Evolutionary conservation across 2,797 vertebrate species (phyloP).

Genomic region (Hirundo rustica): DNA sequence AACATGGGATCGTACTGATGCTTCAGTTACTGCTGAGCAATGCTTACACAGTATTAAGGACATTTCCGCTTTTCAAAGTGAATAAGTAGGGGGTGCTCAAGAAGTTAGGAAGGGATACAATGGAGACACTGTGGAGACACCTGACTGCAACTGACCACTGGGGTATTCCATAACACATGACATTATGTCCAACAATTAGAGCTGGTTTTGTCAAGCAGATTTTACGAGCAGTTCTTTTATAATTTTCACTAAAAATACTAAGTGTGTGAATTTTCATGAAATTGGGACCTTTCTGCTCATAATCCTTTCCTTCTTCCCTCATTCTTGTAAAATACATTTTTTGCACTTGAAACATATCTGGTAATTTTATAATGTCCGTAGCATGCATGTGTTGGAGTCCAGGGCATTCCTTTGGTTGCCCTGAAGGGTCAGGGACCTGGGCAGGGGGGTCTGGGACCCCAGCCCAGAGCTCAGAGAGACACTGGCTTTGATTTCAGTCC

Average conservation of each 20-base stretch:
- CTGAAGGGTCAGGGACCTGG: too few species aligned
- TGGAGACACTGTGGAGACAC: too few species aligned
- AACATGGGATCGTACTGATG: accelerated
- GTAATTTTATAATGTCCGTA: background rate
- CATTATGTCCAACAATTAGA: background rate
- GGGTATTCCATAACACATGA: too few species aligned
- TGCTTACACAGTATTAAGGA: background rate
- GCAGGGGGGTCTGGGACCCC: too few species aligned
- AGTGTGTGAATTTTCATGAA: background rate
- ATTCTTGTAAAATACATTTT: background rate
- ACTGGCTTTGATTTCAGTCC: too few species aligned
- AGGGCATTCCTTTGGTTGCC: too few species aligned
- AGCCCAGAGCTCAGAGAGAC: too few species aligned
- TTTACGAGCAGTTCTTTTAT: background rate
- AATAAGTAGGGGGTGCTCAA: background rate
- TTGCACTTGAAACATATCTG: background rate
- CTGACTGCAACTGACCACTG: background rate
- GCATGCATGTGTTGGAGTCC: too few species aligned
- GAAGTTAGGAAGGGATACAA: background rate
- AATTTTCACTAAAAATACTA: background rate
- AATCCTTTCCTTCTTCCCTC: background rate
- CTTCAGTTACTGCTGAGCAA: background rate
- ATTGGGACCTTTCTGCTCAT: background rate
- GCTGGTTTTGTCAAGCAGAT: background rate
- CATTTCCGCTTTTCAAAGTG: background rate